Evolutionary conservation across 2,797 vertebrate species (phyloP), one percentile per base, ranked within the genome.

Genomic region (Muscicapa comitata): DNA sequence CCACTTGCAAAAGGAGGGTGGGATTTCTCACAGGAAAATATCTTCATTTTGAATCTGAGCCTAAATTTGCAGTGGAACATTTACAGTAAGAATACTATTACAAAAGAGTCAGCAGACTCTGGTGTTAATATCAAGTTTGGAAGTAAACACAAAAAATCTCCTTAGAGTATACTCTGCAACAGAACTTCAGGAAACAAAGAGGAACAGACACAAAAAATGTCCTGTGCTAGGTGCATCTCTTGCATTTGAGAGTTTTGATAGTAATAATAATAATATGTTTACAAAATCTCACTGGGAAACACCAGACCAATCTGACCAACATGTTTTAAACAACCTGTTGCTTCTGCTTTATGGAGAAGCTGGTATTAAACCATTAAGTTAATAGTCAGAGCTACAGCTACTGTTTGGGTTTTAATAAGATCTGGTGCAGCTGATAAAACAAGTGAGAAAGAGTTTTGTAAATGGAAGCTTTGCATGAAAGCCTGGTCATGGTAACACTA

Each of bases 341-440:
- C 66, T 84, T 76, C 80, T 88, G 51, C 70, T 84, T 91, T 38
- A 93, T 81, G 63, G 43, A 90, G 94, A 91, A 91, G 82, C 73
- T 94, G 73, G 55, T 82, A 93, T 90, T 94, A 97, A 91, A 83
- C 37, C 48, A 93, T 81, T 94, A 94, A 81, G 91, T 76, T 93
- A 90, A 81, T 23, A 94, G 75, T 74, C 76, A 77, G 79, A 90
- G 87, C 76, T 81, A 45, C 6, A 82, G 45, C 62, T 90, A 75
- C 70, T 88, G 82, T 88, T 88, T 78, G 68, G 38, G 38, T 90
- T 92, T 93, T 79, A 91, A 4, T 86, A 93, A 93, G 82, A 84
- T 71, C 70, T 90, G 82, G 24, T 38, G 17, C 53, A 94, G 80
- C n/a, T 86, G 90, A 95, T 86, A 84, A 94, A 90, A 35, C 28